phyloP scores from a whole-genome alignment of 2,797 vertebrate species.

The Neosilurus hyrtlii region DNA sequence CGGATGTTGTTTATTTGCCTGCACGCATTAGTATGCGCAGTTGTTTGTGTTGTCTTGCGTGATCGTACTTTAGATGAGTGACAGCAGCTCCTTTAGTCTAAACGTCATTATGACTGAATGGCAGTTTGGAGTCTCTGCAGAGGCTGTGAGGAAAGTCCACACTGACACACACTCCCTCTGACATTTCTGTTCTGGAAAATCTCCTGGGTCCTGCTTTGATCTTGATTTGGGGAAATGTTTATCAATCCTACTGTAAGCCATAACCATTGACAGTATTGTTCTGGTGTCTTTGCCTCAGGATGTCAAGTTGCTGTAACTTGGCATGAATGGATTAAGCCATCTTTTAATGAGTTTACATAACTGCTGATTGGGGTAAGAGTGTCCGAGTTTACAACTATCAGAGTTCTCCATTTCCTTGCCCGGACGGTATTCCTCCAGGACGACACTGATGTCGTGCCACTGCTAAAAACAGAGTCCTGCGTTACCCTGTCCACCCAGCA shows the following conservation, averaged over 20 bases:
- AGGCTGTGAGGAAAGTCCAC: constrained; percentile 31
- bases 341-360: constrained; percentile 6
- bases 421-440: neutral
- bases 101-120: constrained; percentile 21
- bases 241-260: constrained; percentile 12
- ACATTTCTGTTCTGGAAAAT: constrained; percentile 12
- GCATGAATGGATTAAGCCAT: constrained; percentile 28
- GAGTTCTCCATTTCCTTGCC: neutral
- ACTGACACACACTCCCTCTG: neutral
- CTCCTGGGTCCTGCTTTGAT: neutral
- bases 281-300: constrained; percentile 26
- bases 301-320: constrained; percentile 26
- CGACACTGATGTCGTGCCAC: neutral
- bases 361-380: neutral
- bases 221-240: neutral
- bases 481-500: constrained; percentile 1
- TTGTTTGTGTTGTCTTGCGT: neutral
- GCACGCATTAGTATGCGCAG: neutral
- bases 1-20: constrained; percentile 12
- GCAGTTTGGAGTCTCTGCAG: constrained; percentile 30
- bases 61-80: constrained; percentile 5
- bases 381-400: constrained; percentile 20
- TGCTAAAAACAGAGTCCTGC: neutral
- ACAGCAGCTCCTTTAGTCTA: constrained; percentile 8
- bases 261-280: constrained; percentile 11